phyloP scores from a whole-genome alignment of 2,888 invertebrate genomes.

The Acanthosepion pharaonis region DNA sequence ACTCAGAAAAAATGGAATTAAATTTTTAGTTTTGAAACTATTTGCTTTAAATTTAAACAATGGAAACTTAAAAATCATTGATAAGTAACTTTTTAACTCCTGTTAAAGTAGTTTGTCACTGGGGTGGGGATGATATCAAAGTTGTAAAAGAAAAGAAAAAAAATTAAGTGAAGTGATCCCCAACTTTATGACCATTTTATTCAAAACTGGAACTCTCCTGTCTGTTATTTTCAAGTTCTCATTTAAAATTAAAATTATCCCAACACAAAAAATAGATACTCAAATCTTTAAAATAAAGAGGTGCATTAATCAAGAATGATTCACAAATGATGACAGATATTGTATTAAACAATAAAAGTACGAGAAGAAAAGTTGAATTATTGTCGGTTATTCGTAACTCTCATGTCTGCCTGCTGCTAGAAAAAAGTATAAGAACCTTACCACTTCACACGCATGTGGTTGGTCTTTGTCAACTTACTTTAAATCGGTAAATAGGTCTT shows the following conservation, averaged over 20 bases:
- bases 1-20: too few relatives aligned
- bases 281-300: not conserved
- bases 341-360: too few relatives aligned
- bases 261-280: not conserved
- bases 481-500: constrained; percentile 61
- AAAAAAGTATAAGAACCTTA: not conserved
- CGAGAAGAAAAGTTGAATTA: not conserved
- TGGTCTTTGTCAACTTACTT: constrained; percentile 55
- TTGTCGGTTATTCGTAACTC: not conserved
- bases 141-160: not conserved
- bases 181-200: not conserved
- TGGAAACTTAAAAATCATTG: too few relatives aligned
- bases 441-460: constrained; percentile 37
- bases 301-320: not conserved
- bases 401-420: not conserved
- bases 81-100: not conserved
- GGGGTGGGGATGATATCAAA: not conserved
- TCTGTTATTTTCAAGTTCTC: not conserved
- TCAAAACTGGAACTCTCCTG: not conserved
- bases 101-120: not conserved
- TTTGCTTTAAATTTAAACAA: too few relatives aligned
- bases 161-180: constrained; percentile 40
- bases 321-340: not conserved
- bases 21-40: too few relatives aligned
- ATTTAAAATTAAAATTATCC: not conserved